Percentiles rank a stretch among this genome's conserved stretches.
Evolutionary conservation across 1,140 invertebrate genomes (phyloP).

Genomic region (Trichonephila clavata): DNA sequence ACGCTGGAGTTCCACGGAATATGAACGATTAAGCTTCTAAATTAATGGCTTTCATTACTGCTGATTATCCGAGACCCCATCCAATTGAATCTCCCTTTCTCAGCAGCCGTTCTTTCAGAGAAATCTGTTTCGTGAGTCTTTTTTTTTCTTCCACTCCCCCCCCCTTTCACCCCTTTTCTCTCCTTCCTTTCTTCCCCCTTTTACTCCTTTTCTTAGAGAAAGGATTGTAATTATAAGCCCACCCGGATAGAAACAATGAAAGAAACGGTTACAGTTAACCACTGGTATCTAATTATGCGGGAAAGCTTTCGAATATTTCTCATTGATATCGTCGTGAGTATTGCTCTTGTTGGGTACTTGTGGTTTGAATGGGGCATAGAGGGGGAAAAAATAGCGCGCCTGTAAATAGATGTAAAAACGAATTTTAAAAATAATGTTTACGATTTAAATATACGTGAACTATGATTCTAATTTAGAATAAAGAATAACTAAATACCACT

Average conservation of each 20-base stretch:
- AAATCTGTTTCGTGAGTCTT: constrained; percentile 22
- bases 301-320: constrained; percentile 13
- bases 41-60: constrained; percentile 77
- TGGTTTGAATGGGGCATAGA: background rate
- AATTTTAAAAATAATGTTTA: too few relatives aligned
- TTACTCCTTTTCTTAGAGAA: background rate
- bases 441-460: too few relatives aligned
- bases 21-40: constrained; percentile 75
- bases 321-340: background rate
- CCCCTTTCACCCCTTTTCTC: background rate
- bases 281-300: constrained; percentile 24
- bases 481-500: too few relatives aligned
- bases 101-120: constrained; percentile 39
- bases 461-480: too few relatives aligned
- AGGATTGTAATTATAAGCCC: constrained; percentile 67
- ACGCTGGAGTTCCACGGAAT: constrained; percentile 19
- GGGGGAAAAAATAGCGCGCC: background rate
- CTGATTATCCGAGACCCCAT: constrained; percentile 67
- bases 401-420: too few relatives aligned
- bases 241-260: constrained; percentile 58
- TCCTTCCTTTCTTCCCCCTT: background rate
- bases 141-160: constrained; percentile 29
- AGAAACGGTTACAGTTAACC: constrained; percentile 48
- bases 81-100: constrained; percentile 73
- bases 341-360: background rate